These are phyloP conservation scores for Motacilla alba DNA, from an alignment of 2,113 vertebrate species.

Conservation along the genomic window DNA sequence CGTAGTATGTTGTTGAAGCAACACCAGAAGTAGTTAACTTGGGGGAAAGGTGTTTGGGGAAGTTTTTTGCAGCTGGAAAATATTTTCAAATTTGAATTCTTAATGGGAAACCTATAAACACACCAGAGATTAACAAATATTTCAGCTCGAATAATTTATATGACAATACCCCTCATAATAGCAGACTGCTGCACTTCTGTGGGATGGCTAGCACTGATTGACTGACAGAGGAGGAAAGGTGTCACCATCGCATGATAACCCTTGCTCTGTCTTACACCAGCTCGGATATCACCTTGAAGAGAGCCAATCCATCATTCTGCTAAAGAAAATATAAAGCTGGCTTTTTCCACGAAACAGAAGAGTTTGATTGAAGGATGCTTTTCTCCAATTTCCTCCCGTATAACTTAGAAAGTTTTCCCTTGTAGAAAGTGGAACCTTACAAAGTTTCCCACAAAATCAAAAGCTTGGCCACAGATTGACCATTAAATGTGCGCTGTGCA, in stretches of 20 bases:
- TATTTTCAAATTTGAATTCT: conserved; percentile 36
- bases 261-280: neutral
- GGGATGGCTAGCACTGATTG: neutral
- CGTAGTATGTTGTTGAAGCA: neutral
- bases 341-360: neutral
- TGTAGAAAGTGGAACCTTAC: neutral
- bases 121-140: neutral
- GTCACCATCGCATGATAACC: neutral
- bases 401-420: neutral
- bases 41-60: neutral
- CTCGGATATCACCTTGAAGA: neutral
- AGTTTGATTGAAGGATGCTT: neutral
- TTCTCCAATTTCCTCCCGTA: neutral
- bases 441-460: conserved; percentile 29
- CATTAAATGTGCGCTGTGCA: neutral
- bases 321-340: neutral
- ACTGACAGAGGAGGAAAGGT: neutral
- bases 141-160: conserved; percentile 1
- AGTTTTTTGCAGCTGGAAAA: conserved; percentile 48
- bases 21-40: neutral
- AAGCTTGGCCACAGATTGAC: conserved; percentile 16
- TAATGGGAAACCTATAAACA: conserved; percentile 1
- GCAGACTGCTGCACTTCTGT: neutral
- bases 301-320: conserved; percentile 20
- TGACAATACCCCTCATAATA: neutral